Base-by-base conservation (phyloP, 2,797 vertebrate species). In the Poecilia gillii region DNA sequence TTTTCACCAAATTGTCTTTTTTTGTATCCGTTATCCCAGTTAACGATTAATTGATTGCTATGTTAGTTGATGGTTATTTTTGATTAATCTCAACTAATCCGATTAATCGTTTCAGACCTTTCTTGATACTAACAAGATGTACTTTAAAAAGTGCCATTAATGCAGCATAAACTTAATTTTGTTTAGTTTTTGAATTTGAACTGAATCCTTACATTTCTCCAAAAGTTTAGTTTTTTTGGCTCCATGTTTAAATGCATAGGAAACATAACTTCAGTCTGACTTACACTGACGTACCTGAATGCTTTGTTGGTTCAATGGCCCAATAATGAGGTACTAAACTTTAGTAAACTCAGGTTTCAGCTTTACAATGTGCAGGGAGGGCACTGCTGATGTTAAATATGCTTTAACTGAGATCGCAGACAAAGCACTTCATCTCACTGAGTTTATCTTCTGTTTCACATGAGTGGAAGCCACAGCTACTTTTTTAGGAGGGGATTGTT, bases 211-310 rank as follows among this genome's bases (percentile, higher is more conserved):
- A 70, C 23, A 28, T 3, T 28, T 71, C 12, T 71, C 43, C 43
- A 28, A 25, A 78, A 85, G 25, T 11, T 9, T 71, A 46, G 46
- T 36, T 46, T 73, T 23, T 79, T 55, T 6, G 31, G 66, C 80
- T 74, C 92, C 89, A 89, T 84, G 92, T 88, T 74, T 57, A 0
- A 59, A 46, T 82, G 89, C 89, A 93, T 76, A 85, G 47, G 76
- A 86, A 91, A 86, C 70, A 77, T 0, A 75, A 75, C 81, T 75
- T 73, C 68, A 43, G 45, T 25, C 78, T 45, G 76, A 88, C 84
- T 87, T 73, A 82, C 76, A 90, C 88, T 70, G 73, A 89, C 85
- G 57, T 25, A 49, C 76, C 80, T 71, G 36, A 72, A 81, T 86
- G 82, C 79, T 82, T 83, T 89, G 81, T 64, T 20, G 73, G 80